Conservation (phyloP, 2,113 vertebrate species). For the Cathartes aura region DNA sequence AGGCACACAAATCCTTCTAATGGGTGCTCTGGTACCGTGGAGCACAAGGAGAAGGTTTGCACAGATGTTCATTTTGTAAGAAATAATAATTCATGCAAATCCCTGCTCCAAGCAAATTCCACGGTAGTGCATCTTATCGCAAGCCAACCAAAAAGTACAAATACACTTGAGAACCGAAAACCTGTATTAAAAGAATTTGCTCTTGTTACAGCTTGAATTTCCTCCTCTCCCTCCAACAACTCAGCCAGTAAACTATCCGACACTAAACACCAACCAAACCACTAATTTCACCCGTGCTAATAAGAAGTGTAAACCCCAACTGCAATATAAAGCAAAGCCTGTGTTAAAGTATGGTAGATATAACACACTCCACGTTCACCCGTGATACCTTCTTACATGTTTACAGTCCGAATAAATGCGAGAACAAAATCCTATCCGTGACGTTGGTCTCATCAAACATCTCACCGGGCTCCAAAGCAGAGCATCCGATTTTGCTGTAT, state of each 20-base stretch:
- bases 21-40: fast-evolving
- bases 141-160: slow-evolving; percentile 17
- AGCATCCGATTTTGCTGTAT: not conserved
- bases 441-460: not conserved
- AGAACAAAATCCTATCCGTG: not conserved
- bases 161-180: not conserved
- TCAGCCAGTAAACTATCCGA: not conserved
- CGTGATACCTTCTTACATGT: fast-evolving
- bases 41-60: not conserved
- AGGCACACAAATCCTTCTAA: not conserved
- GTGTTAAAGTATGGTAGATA: fast-evolving
- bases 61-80: not conserved
- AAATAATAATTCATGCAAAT: slow-evolving; percentile 54
- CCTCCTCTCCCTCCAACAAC: not conserved
- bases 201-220: slow-evolving; percentile 62
- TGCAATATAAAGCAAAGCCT: not conserved
- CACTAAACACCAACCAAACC: not conserved
- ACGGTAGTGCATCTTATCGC: not conserved
- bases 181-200: not conserved
- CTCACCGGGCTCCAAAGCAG: not conserved
- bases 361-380: not conserved
- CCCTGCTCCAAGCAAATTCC: slow-evolving; percentile 65
- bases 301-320: not conserved
- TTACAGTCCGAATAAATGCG: not conserved
- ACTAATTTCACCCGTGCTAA: not conserved